Evolutionary conservation across 2,113 vertebrate genomes (phyloP).

Genomic region (Microtus richardsoni): DNA sequence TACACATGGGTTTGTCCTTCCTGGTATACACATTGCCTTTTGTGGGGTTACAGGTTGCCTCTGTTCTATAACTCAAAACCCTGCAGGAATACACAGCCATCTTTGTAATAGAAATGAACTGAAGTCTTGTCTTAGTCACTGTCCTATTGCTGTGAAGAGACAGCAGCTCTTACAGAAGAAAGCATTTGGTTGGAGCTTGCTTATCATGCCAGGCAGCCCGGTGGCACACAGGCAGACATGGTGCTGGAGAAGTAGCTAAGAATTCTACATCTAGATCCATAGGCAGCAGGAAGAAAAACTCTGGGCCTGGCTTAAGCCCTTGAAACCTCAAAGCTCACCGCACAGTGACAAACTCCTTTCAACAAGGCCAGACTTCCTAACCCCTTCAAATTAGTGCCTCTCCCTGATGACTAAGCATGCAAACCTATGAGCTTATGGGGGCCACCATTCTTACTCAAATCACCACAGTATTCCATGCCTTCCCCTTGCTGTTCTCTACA

Average conservation of each 20-base stretch:
- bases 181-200: not conserved
- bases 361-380: not conserved
- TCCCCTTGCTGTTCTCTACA: fast-evolving
- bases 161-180: not conserved
- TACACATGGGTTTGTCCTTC: too few species aligned
- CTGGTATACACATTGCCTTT: too few species aligned
- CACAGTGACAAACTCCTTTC: not conserved
- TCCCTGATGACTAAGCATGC: not conserved
- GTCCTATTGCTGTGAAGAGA: not conserved
- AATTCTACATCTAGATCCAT: not conserved
- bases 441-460: not conserved
- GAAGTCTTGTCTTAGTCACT: not conserved
- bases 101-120: not conserved
- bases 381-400: not conserved
- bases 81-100: not conserved
- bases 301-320: not conserved
- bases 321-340: not conserved
- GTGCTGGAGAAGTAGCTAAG: not conserved
- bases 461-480: too few species aligned
- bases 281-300: not conserved
- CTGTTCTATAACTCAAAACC: not conserved
- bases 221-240: not conserved
- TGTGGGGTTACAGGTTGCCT: not conserved
- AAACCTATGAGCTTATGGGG: not conserved
- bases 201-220: not conserved